Conservation (phyloP, 2,113 vertebrate species). For the Marmota flaviventris region DNA sequence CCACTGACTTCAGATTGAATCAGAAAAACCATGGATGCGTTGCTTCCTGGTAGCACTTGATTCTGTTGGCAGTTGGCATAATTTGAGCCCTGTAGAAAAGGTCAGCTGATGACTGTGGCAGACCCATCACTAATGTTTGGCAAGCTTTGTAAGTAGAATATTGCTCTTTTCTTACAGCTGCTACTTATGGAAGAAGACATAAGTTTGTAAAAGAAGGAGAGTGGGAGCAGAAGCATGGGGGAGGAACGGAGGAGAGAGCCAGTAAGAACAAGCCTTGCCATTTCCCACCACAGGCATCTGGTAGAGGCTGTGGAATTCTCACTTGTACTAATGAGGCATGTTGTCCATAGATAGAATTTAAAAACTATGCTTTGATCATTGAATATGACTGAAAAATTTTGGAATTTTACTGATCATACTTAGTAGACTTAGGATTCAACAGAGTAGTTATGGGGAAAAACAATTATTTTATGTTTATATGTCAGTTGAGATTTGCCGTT, state of each 20-base stretch:
- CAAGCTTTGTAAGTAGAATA: not conserved
- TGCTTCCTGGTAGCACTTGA: not conserved
- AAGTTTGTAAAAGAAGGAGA: not conserved
- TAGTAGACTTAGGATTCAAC: not conserved
- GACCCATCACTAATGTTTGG: not conserved
- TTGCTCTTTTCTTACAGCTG: not conserved
- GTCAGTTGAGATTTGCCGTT: constrained; percentile 10
- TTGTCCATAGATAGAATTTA: not conserved
- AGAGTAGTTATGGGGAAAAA: constrained; percentile 1
- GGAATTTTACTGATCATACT: not conserved
- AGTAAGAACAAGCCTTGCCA: not conserved
- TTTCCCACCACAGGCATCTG: not conserved
- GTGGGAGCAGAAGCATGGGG: not conserved
- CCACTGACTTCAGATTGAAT: not conserved
- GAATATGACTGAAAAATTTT: not conserved
- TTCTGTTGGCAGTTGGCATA: not conserved
- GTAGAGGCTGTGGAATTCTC: not conserved
- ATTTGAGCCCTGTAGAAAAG: not conserved
- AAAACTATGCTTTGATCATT: constrained; percentile 26
- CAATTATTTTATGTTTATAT: not conserved
- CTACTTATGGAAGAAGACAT: not conserved
- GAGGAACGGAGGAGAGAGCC: not conserved
- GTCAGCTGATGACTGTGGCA: not conserved
- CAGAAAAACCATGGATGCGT: not conserved
- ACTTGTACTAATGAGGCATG: not conserved